Evolutionary conservation across 1,140 invertebrate species (phyloP).

Genomic region (Chlorops oryzae): DNA sequence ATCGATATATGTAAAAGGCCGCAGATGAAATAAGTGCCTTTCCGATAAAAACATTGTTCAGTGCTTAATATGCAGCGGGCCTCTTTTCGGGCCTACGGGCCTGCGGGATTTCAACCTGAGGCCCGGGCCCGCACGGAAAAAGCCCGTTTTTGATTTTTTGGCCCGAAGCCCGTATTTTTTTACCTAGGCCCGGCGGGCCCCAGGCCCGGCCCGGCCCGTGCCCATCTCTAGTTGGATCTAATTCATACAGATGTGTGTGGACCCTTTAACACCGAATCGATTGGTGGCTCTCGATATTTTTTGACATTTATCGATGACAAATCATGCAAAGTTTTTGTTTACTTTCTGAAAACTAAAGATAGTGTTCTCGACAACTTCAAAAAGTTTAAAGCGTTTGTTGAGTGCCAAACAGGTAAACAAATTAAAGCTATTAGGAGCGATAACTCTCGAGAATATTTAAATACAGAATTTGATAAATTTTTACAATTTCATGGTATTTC

Average conservation of each 20-base stretch:
- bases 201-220: too few relatives aligned
- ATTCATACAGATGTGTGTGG: constrained; percentile 48
- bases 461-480: constrained; percentile 7
- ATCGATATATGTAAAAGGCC: too few relatives aligned
- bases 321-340: constrained; percentile 34
- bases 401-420: constrained; percentile 26
- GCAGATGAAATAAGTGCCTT: too few relatives aligned
- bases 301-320: constrained; percentile 48
- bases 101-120: too few relatives aligned
- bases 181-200: too few relatives aligned
- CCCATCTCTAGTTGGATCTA: constrained; percentile 37
- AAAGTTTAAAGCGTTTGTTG: constrained; percentile 26
- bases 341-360: constrained; percentile 45
- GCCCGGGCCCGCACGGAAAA: too few relatives aligned
- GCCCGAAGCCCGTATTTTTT: too few relatives aligned
- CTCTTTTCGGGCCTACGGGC: too few relatives aligned
- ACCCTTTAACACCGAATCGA: constrained; percentile 41
- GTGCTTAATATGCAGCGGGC: too few relatives aligned
- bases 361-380: constrained; percentile 39
- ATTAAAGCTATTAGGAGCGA: constrained; percentile 13
- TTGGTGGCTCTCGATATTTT: constrained; percentile 41
- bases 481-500: constrained; percentile 17
- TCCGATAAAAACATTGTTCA: too few relatives aligned
- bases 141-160: too few relatives aligned
- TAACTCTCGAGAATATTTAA: constrained; percentile 16